phyloP scores from a whole-genome alignment of 2,888 invertebrate species.

The Synergus gifuensis region DNA sequence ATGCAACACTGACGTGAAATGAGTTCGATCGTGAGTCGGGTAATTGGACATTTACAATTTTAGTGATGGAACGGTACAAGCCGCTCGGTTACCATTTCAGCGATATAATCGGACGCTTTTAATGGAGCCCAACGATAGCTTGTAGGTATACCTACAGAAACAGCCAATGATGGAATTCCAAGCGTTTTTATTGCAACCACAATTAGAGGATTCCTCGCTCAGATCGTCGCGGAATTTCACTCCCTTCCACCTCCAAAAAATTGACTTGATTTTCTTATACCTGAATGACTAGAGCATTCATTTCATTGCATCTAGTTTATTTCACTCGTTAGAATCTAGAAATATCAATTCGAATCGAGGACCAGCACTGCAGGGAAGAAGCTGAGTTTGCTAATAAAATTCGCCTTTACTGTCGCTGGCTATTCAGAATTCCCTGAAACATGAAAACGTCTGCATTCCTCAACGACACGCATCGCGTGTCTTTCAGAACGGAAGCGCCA shows the following conservation, averaged over 20 bases:
- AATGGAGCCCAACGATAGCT: slow-evolving; percentile 16
- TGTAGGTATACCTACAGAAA: background rate
- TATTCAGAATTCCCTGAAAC: slow-evolving; percentile 26
- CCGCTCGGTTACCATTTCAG: slow-evolving; percentile 33
- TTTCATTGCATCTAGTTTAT: background rate
- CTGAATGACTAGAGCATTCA: background rate
- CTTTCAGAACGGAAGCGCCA: slow-evolving; percentile 38
- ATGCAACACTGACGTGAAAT: slow-evolving; percentile 38
- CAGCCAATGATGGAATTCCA: slow-evolving; percentile 31
- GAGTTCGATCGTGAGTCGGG: slow-evolving; percentile 35
- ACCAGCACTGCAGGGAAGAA: background rate
- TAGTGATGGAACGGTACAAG: slow-evolving; percentile 41
- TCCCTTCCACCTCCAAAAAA: slow-evolving; percentile 10
- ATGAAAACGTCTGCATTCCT: slow-evolving; percentile 29
- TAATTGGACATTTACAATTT: slow-evolving; percentile 42
- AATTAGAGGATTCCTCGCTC: slow-evolving; percentile 31
- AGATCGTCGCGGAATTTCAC: slow-evolving; percentile 8
- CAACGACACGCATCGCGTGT: slow-evolving; percentile 38
- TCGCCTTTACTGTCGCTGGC: slow-evolving; percentile 6
- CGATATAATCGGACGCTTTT: slow-evolving; percentile 40
- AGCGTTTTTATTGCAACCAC: slow-evolving; percentile 35
- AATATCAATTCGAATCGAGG: background rate
- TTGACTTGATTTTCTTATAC: slow-evolving; percentile 4
- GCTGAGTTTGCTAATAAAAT: slow-evolving; percentile 20
- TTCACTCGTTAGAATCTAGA: background rate